Conservation (phyloP, 2,797 vertebrate species). For the Atherinosoma microstoma region DNA sequence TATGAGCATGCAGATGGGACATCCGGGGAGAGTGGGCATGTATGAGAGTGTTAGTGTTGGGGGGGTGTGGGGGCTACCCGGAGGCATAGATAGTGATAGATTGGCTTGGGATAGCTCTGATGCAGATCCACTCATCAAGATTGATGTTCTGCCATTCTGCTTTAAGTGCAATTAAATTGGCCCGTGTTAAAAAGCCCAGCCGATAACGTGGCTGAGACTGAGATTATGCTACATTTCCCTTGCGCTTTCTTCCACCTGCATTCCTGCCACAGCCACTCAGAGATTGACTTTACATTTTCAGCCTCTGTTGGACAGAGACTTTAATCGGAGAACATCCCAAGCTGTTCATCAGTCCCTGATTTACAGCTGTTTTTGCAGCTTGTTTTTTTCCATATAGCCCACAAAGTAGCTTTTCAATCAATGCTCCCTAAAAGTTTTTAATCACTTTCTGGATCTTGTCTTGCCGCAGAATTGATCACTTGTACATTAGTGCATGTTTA, state of each 20-base stretch:
- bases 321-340: conserved; percentile 57
- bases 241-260: conserved; percentile 73
- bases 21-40: conserved; percentile 48
- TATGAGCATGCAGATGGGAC: conserved; percentile 74
- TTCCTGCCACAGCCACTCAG: conserved; percentile 62
- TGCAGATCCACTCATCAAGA: conserved; percentile 91
- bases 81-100: conserved; percentile 86
- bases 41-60: conserved; percentile 60
- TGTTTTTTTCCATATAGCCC: conserved; percentile 52
- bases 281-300: conserved; percentile 58
- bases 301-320: conserved; percentile 46
- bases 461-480: conserved; percentile 77
- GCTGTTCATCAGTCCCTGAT: conserved; percentile 48
- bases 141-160: conserved; percentile 89
- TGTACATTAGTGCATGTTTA: conserved; percentile 81
- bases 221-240: conserved; percentile 81
- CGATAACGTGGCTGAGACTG: conserved; percentile 75
- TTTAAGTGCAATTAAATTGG: conserved; percentile 91
- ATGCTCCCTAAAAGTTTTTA: conserved; percentile 77
- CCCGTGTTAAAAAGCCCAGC: conserved; percentile 82
- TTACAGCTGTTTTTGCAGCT: conserved; percentile 63
- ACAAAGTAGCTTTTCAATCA: conserved; percentile 78
- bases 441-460: conserved; percentile 74
- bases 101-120: conserved; percentile 85
- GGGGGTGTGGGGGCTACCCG: conserved; percentile 55